phyloP scores from a whole-genome alignment of 1,140 invertebrate species.

The Ctenoplectra terminalis region DNA sequence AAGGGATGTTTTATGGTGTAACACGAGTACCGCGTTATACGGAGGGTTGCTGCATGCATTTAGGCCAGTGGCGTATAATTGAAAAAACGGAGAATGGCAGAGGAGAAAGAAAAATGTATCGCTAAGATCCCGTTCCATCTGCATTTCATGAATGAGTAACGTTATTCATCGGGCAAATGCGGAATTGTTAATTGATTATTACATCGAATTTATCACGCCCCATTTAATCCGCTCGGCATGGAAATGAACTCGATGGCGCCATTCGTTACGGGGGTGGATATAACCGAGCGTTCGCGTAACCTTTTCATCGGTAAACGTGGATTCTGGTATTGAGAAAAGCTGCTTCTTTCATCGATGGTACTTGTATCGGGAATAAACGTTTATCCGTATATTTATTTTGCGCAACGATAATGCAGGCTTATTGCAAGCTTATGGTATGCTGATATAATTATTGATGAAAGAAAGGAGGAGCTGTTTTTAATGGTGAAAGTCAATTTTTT shows the following conservation, averaged over 20 bases:
- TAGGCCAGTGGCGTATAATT: background rate
- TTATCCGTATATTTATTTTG: too few relatives aligned
- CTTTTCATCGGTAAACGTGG: background rate
- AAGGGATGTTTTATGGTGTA: too few relatives aligned
- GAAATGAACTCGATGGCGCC: background rate
- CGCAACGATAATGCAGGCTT: too few relatives aligned
- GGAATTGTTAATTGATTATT: slow-evolving; percentile 2
- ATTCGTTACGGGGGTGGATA: background rate
- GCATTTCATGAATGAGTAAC: background rate
- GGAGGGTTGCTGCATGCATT: too few relatives aligned
- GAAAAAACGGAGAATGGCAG: too few relatives aligned
- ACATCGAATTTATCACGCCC: background rate
- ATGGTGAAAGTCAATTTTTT: too few relatives aligned
- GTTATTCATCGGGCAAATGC: too few relatives aligned
- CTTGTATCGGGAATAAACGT: too few relatives aligned
- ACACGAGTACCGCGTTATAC: too few relatives aligned
- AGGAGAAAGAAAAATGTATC: background rate
- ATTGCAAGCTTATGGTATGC: too few relatives aligned
- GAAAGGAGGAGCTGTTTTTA: too few relatives aligned
- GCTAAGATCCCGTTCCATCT: background rate
- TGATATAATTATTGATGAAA: too few relatives aligned
- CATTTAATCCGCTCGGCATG: background rate
- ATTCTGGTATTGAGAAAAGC: background rate
- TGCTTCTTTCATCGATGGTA: background rate
- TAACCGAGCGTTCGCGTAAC: background rate